Percentiles rank a stretch among this genome's conserved stretches.
Evolutionary conservation across 2,888 invertebrate genomes (phyloP).

Genomic region (Arrhopalites spinosus): DNA sequence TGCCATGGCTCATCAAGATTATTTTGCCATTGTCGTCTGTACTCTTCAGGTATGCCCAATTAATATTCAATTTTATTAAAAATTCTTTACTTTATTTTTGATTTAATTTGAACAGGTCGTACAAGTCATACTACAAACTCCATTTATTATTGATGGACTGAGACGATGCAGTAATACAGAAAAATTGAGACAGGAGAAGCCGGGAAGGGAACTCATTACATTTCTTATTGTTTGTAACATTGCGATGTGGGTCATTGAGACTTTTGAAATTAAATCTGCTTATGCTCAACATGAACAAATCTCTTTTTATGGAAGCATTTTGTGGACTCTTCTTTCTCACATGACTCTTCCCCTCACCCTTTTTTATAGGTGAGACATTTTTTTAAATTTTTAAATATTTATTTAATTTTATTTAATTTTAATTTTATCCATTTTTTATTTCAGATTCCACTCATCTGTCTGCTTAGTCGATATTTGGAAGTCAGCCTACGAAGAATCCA

Average conservation of each 20-base stretch:
- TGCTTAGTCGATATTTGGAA: constrained; percentile 80
- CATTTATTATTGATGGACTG: constrained; percentile 73
- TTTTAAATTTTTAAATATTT: too few relatives aligned
- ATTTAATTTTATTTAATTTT: too few relatives aligned
- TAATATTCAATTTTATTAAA: neutral
- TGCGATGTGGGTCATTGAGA: constrained; percentile 76
- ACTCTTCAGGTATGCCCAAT: constrained; percentile 64
- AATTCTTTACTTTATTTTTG: neutral
- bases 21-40: constrained; percentile 64
- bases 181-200: constrained; percentile 69
- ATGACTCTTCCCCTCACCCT: constrained; percentile 74
- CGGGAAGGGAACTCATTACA: constrained; percentile 75
- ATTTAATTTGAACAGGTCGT: constrained; percentile 64
- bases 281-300: constrained; percentile 66
- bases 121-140: constrained; percentile 75
- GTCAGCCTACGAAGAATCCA: constrained; percentile 68
- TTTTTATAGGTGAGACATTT: constrained; percentile 66
- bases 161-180: constrained; percentile 73
- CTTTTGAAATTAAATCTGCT: constrained; percentile 69
- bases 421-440: too few relatives aligned
- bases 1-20: constrained; percentile 64
- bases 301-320: constrained; percentile 70
- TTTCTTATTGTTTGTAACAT: constrained; percentile 77
- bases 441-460: constrained; percentile 72
- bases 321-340: constrained; percentile 76